These are phyloP conservation scores for Hirtodrosophila alboralis DNA, from an alignment of 2,888 invertebrate species.

Conservation along the genomic window DNA sequence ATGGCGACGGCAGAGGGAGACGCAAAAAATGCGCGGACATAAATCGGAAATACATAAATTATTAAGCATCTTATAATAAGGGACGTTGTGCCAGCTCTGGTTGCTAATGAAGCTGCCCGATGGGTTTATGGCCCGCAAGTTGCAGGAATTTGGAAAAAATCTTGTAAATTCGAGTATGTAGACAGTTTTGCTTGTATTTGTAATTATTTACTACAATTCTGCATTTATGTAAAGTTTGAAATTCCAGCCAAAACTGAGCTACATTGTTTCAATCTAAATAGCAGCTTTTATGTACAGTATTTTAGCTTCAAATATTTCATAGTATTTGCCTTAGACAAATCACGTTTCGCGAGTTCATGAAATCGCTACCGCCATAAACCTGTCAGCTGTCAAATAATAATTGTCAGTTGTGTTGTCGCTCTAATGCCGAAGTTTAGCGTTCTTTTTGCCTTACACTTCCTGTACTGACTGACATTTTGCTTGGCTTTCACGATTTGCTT, in stretches of 20 bases:
- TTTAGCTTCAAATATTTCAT: constrained; percentile 5
- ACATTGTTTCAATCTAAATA: neutral
- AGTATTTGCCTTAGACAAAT: constrained; percentile 17
- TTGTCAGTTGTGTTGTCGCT: constrained; percentile 67
- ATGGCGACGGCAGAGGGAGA: constrained; percentile 14
- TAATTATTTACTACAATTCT: neutral
- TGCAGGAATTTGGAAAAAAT: neutral
- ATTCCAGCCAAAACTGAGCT: neutral
- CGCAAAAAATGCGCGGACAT: constrained; percentile 56
- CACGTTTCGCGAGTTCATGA: constrained; percentile 36
- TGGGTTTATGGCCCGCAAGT: constrained; percentile 30
- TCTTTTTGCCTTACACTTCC: constrained; percentile 39
- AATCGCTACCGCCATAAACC: constrained; percentile 44
- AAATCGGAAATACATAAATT: constrained; percentile 78
- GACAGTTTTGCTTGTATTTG: too few species aligned
- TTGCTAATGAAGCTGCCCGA: constrained; percentile 39
- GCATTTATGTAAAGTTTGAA: neutral
- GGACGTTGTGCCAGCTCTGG: constrained; percentile 31
- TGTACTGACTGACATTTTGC: constrained; percentile 36
- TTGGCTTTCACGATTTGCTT: constrained; percentile 39
- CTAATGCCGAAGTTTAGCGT: constrained; percentile 56
- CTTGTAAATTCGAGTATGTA: too few species aligned
- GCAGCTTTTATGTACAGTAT: neutral
- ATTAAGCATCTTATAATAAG: constrained; percentile 70
- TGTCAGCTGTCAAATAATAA: constrained; percentile 71